Percentiles rank a stretch among this genome's conserved stretches.
Conservation (phyloP, 2,888 invertebrate genomes). For the Lordiphosa andalusiaca region DNA sequence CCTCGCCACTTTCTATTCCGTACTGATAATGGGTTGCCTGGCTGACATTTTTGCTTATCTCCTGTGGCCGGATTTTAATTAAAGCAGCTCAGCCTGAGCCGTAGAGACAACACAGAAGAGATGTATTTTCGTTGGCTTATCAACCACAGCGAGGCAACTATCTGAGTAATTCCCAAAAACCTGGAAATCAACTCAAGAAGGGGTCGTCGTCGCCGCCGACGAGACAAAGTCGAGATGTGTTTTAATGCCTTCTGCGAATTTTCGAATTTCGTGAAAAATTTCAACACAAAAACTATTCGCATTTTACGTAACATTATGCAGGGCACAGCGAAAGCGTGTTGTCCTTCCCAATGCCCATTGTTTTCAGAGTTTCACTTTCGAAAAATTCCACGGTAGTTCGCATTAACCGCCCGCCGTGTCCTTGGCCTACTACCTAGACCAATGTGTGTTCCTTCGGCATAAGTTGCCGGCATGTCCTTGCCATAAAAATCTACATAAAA, state of each 20-base stretch:
- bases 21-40: conserved; percentile 51
- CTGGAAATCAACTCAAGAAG: conserved; percentile 21
- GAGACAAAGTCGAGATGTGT: conserved; percentile 13
- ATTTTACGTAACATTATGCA: conserved; percentile 72
- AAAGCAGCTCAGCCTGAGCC: conserved; percentile 32
- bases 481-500: conserved; percentile 73
- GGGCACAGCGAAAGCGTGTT: conserved; percentile 40
- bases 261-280: conserved; percentile 9
- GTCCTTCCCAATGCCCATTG: conserved; percentile 38
- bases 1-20: conserved; percentile 29
- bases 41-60: conserved; percentile 40
- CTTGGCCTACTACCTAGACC: conserved; percentile 55
- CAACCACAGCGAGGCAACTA: conserved; percentile 23
- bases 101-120: conserved; percentile 20
- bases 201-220: conserved; percentile 11
- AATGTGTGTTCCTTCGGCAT: conserved; percentile 41
- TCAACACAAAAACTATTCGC: conserved; percentile 23
- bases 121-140: conserved; percentile 30
- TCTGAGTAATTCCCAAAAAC: conserved; percentile 51
- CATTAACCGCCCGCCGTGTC: conserved; percentile 63
- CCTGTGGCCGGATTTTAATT: conserved; percentile 46
- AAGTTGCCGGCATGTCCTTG: conserved; percentile 48
- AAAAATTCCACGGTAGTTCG: conserved; percentile 67
- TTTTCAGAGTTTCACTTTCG: conserved; percentile 63
- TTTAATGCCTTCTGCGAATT: conserved; percentile 57